Base-by-base conservation (phyloP, 2,888 invertebrate genomes). In the Acanthosepion esculentum region DNA sequence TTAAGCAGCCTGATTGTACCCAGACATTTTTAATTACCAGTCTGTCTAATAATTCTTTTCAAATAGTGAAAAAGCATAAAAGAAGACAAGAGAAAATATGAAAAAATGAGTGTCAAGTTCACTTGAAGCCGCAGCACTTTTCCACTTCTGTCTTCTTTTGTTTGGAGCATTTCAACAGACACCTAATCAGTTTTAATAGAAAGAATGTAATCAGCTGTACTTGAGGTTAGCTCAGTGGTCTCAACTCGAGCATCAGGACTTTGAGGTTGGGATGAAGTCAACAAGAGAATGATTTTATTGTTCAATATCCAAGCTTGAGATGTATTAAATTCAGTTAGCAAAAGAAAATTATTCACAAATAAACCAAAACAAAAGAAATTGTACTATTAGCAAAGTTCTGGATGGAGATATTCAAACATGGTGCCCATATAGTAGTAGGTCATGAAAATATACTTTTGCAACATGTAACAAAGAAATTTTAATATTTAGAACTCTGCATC, bases 121-220 rank as follows among this genome's bases (percentile, higher is more conserved):
- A 78, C 78, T 78, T 78, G 78, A 78, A 78, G 78, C 78, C 78
- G 41, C 41, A n/a, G n/a, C 78, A 78, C 78, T 78, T 78, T 78
- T 26, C 78, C 78, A 78, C 29, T n/a, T 78, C 29, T 78, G 78
- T n/a, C 78, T 78, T 23, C 64, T 64, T 23, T 64, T 64, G 78
- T 78, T 78, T 78, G 78, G 29, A 78, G 29, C 78, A 78, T 78
- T 78, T 78, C 78, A 78, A 78, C 29, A 78, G 78, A 78, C 78
- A 78, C 78, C 78, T 78, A 78, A 78, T 78, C 78, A 78, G 78
- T 29, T 78, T n/a, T 78, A 78, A 78, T 29, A n/a, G 78, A n/a
- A 78, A 78, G 29, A 26, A 78, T 78, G 78, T 78, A 78, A 78
- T 78, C 29, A 29, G 78, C 29, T 78, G 29, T 29, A 29, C 2